phyloP scores from a whole-genome alignment of 2,113 vertebrate genomes.

The Progne subis region DNA sequence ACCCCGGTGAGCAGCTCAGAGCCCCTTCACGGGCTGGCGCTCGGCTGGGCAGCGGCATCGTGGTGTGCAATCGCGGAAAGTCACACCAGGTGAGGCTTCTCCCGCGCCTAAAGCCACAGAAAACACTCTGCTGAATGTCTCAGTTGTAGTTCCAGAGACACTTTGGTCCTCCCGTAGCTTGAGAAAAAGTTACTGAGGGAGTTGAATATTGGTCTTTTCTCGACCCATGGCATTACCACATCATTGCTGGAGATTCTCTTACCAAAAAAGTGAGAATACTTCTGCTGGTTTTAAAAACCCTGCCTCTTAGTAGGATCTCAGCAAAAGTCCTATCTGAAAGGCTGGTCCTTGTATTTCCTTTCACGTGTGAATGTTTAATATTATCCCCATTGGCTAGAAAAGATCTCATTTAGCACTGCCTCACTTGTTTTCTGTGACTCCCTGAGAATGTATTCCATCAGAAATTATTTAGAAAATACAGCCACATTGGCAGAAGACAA shows the following conservation, averaged over 20 bases:
- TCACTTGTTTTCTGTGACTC: not conserved
- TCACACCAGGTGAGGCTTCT: not conserved
- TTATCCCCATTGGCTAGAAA: not conserved
- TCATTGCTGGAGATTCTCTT: not conserved
- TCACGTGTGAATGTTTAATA: not conserved
- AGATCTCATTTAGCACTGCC: not conserved
- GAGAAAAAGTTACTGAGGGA: not conserved
- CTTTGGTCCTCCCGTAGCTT: accelerated
- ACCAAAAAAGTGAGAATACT: not conserved
- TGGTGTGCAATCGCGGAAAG: not conserved
- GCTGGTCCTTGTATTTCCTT: not conserved
- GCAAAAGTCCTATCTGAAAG: not conserved
- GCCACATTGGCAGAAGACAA: not conserved
- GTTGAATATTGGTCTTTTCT: not conserved
- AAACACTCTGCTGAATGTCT: not conserved
- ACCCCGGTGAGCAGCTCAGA: no score
- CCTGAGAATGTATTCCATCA: not conserved
- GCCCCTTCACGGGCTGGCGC: accelerated
- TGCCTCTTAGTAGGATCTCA: not conserved
- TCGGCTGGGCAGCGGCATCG: accelerated
- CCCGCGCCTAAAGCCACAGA: not conserved
- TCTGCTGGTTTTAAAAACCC: not conserved
- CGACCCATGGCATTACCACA: not conserved
- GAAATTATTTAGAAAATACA: not conserved
- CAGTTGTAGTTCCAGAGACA: accelerated